These are phyloP conservation scores for Spilosoma lubricipeda DNA, from an alignment of 2,888 invertebrate species.

Conservation along the genomic window DNA sequence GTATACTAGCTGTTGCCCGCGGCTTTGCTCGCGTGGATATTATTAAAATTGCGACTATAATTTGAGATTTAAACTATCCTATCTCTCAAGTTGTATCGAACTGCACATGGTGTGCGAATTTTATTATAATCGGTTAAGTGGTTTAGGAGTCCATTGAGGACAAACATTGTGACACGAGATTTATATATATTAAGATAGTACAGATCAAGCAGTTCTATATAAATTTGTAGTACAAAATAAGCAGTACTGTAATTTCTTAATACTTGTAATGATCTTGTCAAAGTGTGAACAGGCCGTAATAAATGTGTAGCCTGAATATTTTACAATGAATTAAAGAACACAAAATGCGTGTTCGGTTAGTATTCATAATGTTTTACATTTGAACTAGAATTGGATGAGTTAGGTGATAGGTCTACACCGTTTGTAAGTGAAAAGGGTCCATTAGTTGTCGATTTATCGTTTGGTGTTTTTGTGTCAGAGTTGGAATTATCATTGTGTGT, in stretches of 20 bases:
- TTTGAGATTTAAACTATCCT: too few relatives aligned
- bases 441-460: slow-evolving; percentile 34
- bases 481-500: slow-evolving; percentile 29
- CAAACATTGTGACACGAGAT: too few relatives aligned
- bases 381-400: slow-evolving; percentile 35
- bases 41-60: too few relatives aligned
- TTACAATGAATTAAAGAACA: neutral
- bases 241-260: neutral
- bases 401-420: slow-evolving; percentile 37
- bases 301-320: neutral
- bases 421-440: slow-evolving; percentile 44
- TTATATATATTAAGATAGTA: too few relatives aligned
- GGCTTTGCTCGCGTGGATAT: too few relatives aligned
- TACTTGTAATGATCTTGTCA: neutral
- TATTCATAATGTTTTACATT: slow-evolving; percentile 44
- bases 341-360: slow-evolving; percentile 28
- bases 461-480: slow-evolving; percentile 24
- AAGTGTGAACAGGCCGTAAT: neutral
- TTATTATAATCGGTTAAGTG: too few relatives aligned
- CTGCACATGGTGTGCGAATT: too few relatives aligned
- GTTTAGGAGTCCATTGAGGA: too few relatives aligned
- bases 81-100: too few relatives aligned
- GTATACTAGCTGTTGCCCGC: too few relatives aligned
- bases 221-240: neutral
- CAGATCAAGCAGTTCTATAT: too few relatives aligned